Percentiles rank a stretch among this genome's conserved stretches.
Conservation (phyloP, 2,888 invertebrate species). For the Pristionchus entomophagus region DNA sequence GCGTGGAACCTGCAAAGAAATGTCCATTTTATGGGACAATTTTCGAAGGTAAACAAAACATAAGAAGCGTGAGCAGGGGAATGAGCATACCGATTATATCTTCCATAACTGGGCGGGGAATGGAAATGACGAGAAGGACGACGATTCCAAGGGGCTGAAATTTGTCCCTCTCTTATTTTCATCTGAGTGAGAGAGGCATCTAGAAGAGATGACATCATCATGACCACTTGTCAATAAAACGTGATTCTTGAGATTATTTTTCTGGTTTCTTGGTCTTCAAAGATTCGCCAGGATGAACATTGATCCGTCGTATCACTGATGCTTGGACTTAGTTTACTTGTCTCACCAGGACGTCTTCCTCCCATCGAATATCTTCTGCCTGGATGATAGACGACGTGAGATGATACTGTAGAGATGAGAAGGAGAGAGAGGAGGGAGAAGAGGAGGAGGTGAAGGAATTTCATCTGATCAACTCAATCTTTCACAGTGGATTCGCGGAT, state of each 20-base stretch:
- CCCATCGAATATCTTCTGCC: constrained; percentile 30
- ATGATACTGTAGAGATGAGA: constrained; percentile 16
- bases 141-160: constrained; percentile 38
- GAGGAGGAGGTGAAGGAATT: neutral
- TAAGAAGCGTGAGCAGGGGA: no score
- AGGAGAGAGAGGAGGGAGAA: constrained; percentile 13
- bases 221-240: neutral
- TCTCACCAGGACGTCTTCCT: neutral
- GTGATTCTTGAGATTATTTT: no score
- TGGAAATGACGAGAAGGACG: constrained; percentile 15
- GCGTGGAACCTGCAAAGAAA: neutral
- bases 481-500: neutral
- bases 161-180: no score
- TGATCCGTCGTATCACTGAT: no score
- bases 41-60: neutral
- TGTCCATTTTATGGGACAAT: neutral
- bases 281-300: no score
- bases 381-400: constrained; percentile 37
- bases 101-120: neutral
- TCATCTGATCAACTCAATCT: neutral
- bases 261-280: no score
- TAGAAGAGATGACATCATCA: neutral
- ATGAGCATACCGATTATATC: neutral
- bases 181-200: neutral
- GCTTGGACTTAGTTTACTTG: neutral